phyloP scores from a whole-genome alignment of 1,140 invertebrate genomes.

The Calycopis cecrops region DNA sequence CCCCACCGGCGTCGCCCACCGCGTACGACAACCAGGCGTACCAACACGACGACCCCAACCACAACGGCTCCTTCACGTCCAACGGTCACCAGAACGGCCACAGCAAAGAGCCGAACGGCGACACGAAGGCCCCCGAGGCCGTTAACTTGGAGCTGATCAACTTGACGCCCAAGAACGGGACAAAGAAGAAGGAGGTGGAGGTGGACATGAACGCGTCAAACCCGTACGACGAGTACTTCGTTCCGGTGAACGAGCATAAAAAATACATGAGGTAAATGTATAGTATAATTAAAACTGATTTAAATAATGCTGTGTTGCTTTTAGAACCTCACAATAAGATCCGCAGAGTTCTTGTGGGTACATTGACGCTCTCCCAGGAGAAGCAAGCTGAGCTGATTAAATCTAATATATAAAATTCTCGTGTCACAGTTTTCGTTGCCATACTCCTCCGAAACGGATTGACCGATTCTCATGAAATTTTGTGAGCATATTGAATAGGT shows the following conservation, averaged over 20 bases:
- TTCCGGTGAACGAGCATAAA: constrained; percentile 88
- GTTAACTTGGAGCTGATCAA: constrained; percentile 88
- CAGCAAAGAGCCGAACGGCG: constrained; percentile 54
- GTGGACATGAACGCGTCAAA: constrained; percentile 80
- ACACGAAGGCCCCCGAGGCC: constrained; percentile 77
- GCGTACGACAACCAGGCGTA: constrained; percentile 65
- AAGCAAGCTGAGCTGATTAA: no score
- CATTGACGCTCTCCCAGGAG: no score
- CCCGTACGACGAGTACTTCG: constrained; percentile 88
- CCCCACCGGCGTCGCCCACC: constrained; percentile 46
- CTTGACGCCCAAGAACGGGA: constrained; percentile 80
- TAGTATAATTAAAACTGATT: no score
- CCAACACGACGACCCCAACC: constrained; percentile 62
- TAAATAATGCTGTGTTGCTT: no score
- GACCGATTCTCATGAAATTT: no score
- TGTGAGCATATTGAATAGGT: no score
- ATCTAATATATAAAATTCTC: no score
- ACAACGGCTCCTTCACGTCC: constrained; percentile 61
- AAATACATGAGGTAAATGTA: constrained; percentile 86
- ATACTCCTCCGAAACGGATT: no score
- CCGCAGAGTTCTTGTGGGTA: no score
- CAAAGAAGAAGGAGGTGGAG: constrained; percentile 81
- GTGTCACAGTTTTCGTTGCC: no score
- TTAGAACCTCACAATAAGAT: no score
- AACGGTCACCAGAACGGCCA: constrained; percentile 31